Evolutionary conservation across 2,888 invertebrate species (phyloP).

Genomic region (Eupithecia dodoneata): DNA sequence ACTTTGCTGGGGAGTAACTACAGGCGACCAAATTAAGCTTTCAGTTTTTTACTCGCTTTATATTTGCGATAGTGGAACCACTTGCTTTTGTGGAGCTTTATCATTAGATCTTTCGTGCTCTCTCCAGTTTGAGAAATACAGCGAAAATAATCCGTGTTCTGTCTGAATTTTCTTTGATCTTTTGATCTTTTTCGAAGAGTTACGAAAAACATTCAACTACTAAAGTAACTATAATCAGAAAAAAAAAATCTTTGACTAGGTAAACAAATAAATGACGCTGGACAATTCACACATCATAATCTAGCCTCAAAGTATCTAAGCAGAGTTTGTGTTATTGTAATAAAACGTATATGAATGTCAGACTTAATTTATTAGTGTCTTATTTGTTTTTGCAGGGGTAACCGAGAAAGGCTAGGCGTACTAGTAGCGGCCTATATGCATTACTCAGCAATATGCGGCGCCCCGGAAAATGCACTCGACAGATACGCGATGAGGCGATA

Average conservation of each 20-base stretch:
- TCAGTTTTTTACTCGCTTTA: slow-evolving; percentile 27
- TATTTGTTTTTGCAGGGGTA: slow-evolving; percentile 86
- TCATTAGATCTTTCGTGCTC: background rate
- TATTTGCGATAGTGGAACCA: slow-evolving; percentile 9
- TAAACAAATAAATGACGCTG: background rate
- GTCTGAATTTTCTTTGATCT: background rate
- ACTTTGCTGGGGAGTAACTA: slow-evolving; percentile 28
- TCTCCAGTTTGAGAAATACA: background rate
- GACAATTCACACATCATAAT: background rate
- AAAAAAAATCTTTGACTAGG: background rate
- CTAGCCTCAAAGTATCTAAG: background rate
- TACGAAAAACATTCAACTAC: background rate
- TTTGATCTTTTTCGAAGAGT: too few relatives aligned
- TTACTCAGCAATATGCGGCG: slow-evolving; percentile 96
- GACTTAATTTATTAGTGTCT: background rate
- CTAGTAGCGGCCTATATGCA: slow-evolving; percentile 97
- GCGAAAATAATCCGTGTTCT: background rate
- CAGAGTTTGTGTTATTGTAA: background rate
- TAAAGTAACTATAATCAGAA: background rate
- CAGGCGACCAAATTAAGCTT: slow-evolving; percentile 37
- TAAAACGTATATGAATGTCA: background rate
- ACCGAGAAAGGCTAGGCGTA: slow-evolving; percentile 93
- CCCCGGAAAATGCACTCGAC: slow-evolving; percentile 92
- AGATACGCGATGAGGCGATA: slow-evolving; percentile 96
- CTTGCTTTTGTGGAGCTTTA: slow-evolving; percentile 5